These are phyloP conservation scores for Aleiodes alternator DNA, from an alignment of 2,888 invertebrate genomes.

Conservation along the genomic window DNA sequence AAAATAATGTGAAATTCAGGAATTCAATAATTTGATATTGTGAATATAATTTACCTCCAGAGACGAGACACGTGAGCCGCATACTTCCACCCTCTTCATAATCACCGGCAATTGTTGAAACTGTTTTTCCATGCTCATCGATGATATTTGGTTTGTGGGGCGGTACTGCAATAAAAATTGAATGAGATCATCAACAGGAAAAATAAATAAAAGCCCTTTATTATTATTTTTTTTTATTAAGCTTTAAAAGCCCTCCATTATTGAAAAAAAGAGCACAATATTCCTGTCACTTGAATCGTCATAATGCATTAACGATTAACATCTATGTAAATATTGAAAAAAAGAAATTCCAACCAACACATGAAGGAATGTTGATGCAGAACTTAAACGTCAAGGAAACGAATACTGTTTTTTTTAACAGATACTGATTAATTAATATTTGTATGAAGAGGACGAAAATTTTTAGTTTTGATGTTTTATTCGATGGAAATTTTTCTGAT, in stretches of 20 bases:
- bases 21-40: not conserved
- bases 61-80: conserved; percentile 85
- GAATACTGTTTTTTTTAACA: no score
- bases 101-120: conserved; percentile 82
- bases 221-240: no score
- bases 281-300: not conserved
- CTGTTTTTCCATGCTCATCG: conserved; percentile 81
- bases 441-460: no score
- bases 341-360: not conserved
- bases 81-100: conserved; percentile 84
- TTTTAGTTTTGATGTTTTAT: no score
- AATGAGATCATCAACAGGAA: not conserved
- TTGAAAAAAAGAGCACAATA: not conserved
- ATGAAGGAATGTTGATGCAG: not conserved
- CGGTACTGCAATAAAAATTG: conserved; percentile 80
- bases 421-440: no score
- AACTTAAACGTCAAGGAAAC: conserved; percentile 25
- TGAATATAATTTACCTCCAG: conserved; percentile 80
- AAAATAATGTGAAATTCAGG: not conserved
- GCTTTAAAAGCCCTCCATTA: not conserved
- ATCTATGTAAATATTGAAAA: not conserved
- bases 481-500: no score
- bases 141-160: conserved; percentile 85
- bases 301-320: not conserved
- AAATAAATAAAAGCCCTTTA: not conserved